These are phyloP conservation scores for Australoheros scitulus DNA, from an alignment of 2,113 vertebrate genomes.

Conservation along the genomic window DNA sequence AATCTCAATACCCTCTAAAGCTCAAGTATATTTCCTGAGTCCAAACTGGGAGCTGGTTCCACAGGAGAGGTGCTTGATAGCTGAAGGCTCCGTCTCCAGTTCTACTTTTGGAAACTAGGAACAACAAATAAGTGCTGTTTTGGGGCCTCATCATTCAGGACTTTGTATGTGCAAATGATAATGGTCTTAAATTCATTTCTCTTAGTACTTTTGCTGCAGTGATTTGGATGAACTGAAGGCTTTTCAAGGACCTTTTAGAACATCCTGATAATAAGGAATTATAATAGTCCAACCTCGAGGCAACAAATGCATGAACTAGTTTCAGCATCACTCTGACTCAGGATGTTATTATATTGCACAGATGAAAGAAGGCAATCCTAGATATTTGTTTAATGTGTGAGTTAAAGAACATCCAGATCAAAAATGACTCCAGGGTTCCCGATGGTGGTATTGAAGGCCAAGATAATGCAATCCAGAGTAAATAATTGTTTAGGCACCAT, in stretches of 20 bases:
- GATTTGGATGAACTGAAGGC: neutral
- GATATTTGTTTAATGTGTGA: neutral
- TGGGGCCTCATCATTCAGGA: neutral
- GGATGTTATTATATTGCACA: neutral
- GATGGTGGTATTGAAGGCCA: too few relatives aligned
- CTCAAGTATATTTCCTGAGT: neutral
- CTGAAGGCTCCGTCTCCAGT: neutral
- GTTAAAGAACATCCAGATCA: neutral
- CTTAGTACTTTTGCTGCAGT: neutral
- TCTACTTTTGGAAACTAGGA: neutral
- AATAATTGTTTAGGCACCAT: too few relatives aligned
- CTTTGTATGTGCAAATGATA: neutral
- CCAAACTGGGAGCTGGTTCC: neutral
- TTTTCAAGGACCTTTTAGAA: neutral
- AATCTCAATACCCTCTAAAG: neutral
- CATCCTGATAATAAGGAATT: neutral
- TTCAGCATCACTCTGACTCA: neutral
- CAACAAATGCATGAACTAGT: neutral
- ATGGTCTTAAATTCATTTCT: neutral
- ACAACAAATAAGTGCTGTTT: neutral
- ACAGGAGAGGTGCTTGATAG: neutral
- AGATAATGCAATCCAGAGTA: too few relatives aligned
- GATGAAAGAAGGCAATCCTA: neutral
- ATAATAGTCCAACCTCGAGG: neutral
- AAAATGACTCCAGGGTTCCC: neutral